Evolutionary conservation across 2,113 vertebrate genomes (phyloP), one percentile per base, ranked within the genome.

Genomic region (Eptatretus burgeri): DNA sequence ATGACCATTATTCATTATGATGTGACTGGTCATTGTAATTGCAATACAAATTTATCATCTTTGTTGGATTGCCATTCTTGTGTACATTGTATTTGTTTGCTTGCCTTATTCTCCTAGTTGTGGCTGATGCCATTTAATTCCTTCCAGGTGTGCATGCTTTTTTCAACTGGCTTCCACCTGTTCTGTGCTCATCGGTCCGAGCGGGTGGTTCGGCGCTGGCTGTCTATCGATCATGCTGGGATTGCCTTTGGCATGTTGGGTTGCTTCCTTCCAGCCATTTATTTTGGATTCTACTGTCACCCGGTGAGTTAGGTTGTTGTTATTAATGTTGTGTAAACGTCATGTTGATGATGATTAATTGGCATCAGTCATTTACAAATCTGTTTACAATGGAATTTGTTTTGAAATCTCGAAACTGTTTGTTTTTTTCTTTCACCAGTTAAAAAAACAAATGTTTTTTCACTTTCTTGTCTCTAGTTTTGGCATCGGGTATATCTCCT

Each of bases 211-310:
- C 81, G 84, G 16, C 80, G 87, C 68, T 95, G 87, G 88, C 83
- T 91, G 85, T 83, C 85, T 0, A 70, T 95, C 67, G 88, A 95
- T 68, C 89, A 88, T 1, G 83, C 87, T 0, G 85, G 88, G 1
- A 77, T 93, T 67, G 88, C 87, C 70, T 76, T 93, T 1, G 87
- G 87, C 18, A 87, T 93, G 71, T 72, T 95, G 71, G 88, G 88
- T 69, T 95, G 88, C 68, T 95, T 93, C 1, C 83, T 93, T 14
- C 86, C 85, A 0, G 88, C 84, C 50, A 82, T 93, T 20, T 95
- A 93, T 76, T 95, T 93, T 62, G 85, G 85, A 2, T 95, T 91
- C 75, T 93, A 95, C 67, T 95, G 88, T 71, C 83, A 83, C 65
- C 83, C 84, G 0, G 88, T 93, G 70, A 77, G 84, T 79, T 51